Conservation (phyloP, 2,797 vertebrate genomes). For the Thalassophryne amazonica region DNA sequence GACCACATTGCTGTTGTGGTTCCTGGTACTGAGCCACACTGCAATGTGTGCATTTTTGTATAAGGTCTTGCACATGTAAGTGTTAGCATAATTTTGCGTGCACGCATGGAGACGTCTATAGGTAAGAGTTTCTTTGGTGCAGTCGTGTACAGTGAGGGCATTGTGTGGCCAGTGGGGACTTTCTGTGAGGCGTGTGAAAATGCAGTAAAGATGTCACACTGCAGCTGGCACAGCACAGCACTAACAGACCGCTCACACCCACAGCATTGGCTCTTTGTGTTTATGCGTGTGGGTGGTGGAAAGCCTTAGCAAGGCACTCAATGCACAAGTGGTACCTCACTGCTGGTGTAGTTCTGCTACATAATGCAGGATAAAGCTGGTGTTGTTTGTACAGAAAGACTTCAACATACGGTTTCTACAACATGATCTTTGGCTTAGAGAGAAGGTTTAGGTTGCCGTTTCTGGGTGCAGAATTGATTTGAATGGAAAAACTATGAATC, state of each 20-base stretch:
- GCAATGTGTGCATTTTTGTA: slow-evolving; percentile 18
- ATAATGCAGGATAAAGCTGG: slow-evolving; percentile 16
- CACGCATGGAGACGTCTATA: slow-evolving; percentile 15
- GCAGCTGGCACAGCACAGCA: slow-evolving; percentile 56
- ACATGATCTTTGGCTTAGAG: too few relatives aligned
- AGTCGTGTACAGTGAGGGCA: slow-evolving; percentile 62
- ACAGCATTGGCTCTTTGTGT: slow-evolving; percentile 42
- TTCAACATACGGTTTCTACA: too few relatives aligned
- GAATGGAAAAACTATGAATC: too few relatives aligned
- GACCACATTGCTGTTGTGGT: too few relatives aligned
- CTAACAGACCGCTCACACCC: slow-evolving; percentile 56
- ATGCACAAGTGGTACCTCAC: slow-evolving; percentile 12
- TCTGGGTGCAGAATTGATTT: too few relatives aligned
- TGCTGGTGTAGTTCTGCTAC: slow-evolving; percentile 18
- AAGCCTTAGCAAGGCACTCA: not conserved
- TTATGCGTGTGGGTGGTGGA: slow-evolving; percentile 3
- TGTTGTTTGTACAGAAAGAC: not conserved
- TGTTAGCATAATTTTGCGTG: slow-evolving; percentile 36
- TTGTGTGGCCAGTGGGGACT: slow-evolving; percentile 51
- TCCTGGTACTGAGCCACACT: slow-evolving; percentile 43
- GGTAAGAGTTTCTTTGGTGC: slow-evolving; percentile 35
- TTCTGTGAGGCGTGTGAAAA: slow-evolving; percentile 69
- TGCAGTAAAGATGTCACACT: slow-evolving; percentile 70
- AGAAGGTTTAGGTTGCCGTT: too few relatives aligned
- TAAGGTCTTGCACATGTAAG: slow-evolving; percentile 26